Conservation (phyloP, 2,113 vertebrate genomes). For the Neolamprologus fasciatus region DNA sequence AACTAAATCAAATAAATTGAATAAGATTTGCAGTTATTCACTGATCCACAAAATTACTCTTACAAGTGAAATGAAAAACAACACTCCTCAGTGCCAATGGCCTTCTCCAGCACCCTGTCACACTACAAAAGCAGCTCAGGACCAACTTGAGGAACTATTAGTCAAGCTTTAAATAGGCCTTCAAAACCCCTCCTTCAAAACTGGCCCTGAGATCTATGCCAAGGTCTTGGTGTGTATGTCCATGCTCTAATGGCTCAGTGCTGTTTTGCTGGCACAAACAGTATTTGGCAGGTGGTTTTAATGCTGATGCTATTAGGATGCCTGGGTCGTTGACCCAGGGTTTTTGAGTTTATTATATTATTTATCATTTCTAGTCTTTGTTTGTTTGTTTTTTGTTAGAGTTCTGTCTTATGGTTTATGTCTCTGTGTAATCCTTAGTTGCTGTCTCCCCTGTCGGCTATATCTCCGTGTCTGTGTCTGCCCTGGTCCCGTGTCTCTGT, state of each 20-base stretch:
- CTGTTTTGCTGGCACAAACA: neutral
- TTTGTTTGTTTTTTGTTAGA: neutral
- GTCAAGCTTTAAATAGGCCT: neutral
- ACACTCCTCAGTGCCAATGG: neutral
- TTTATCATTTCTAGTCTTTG: neutral
- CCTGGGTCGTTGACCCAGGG: neutral
- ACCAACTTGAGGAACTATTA: neutral
- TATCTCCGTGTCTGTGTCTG: too few species aligned
- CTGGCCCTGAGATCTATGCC: neutral
- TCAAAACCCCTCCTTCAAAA: neutral
- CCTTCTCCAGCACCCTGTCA: neutral
- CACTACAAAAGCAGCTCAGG: neutral
- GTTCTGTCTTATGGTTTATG: too few species aligned
- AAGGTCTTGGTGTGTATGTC: neutral
- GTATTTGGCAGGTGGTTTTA: neutral
- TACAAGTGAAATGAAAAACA: neutral
- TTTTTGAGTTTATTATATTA: neutral
- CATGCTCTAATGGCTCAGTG: neutral
- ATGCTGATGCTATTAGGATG: neutral
- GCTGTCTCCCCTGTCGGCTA: too few species aligned
- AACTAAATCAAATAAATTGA: neutral
- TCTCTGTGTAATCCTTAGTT: too few species aligned
- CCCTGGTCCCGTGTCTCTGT: too few species aligned
- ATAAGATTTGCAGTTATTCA: neutral
- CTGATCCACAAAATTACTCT: neutral